Percentiles rank a stretch among this genome's conserved stretches.
Conservation (phyloP, 2,797 vertebrate species). For the Vultur gryphus region DNA sequence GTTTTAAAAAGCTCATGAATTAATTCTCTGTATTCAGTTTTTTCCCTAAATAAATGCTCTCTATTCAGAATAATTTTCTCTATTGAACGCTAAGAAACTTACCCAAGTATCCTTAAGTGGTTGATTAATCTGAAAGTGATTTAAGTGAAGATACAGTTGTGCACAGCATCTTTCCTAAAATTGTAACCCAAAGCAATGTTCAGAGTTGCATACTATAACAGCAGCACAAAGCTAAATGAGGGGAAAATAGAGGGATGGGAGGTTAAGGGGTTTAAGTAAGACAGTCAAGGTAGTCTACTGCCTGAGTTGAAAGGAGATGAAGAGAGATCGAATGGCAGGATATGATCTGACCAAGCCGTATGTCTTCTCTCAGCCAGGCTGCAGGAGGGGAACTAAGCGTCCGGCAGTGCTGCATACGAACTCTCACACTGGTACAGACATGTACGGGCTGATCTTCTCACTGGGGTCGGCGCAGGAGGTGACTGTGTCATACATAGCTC, state of each 20-base stretch:
- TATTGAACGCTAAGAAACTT: neutral
- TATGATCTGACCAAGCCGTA: neutral
- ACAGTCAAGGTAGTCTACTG: neutral
- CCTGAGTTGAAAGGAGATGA: neutral
- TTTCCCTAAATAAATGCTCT: neutral
- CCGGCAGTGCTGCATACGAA: rapidly evolving
- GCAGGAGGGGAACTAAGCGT: neutral
- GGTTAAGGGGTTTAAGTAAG: neutral
- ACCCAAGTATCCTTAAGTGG: neutral
- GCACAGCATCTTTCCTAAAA: neutral
- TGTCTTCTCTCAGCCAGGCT: neutral
- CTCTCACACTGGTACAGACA: no score
- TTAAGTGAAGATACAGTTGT: neutral
- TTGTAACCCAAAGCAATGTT: neutral
- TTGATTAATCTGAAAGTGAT: neutral
- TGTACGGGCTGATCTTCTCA: neutral
- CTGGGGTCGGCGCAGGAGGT: neutral
- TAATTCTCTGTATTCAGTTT: neutral
- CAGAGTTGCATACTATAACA: neutral
- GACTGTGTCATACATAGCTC: neutral
- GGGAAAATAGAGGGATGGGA: neutral
- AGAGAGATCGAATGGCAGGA: neutral
- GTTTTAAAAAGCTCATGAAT: neutral
- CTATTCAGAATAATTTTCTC: neutral
- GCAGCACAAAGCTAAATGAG: neutral